phyloP scores from a whole-genome alignment of 2,113 vertebrate species.

The Mastomys natalensis region DNA sequence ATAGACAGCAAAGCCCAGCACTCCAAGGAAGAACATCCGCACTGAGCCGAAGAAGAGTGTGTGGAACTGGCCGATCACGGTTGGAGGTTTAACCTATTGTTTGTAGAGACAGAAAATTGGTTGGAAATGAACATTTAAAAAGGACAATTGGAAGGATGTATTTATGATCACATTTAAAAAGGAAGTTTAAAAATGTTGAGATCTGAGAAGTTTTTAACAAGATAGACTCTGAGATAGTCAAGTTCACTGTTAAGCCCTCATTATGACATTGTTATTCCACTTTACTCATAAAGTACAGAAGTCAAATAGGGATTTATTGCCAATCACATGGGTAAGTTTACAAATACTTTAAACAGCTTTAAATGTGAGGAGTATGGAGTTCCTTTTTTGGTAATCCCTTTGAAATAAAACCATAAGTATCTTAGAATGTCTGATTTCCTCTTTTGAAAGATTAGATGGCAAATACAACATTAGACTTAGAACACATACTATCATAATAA shows the following conservation, averaged over 20 bases:
- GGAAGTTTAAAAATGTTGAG: background rate
- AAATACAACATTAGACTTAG: constrained; percentile 18
- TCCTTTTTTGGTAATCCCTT: background rate
- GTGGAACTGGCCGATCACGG: constrained; percentile 93
- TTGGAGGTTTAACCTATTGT: constrained; percentile 92
- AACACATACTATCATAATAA: background rate
- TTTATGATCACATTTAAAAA: background rate
- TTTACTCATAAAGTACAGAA: background rate
- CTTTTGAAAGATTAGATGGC: constrained; percentile 2
- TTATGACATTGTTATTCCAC: background rate
- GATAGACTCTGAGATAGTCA: background rate
- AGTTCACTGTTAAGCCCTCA: background rate
- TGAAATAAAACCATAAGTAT: constrained; percentile 16
- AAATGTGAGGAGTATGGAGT: background rate
- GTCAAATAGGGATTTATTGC: background rate
- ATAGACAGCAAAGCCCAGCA: constrained; percentile 93
- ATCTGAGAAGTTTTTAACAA: constrained; percentile 17
- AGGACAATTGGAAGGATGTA: background rate
- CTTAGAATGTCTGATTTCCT: background rate
- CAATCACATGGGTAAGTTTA: background rate
- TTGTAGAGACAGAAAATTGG: background rate
- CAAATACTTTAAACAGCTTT: constrained; percentile 48
- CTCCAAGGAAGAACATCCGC: constrained; percentile 91
- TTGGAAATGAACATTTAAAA: constrained; percentile 18
- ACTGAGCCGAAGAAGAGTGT: constrained; percentile 94